phyloP scores from a whole-genome alignment of 2,797 vertebrate genomes.

The Spinibarbus caldwelli region DNA sequence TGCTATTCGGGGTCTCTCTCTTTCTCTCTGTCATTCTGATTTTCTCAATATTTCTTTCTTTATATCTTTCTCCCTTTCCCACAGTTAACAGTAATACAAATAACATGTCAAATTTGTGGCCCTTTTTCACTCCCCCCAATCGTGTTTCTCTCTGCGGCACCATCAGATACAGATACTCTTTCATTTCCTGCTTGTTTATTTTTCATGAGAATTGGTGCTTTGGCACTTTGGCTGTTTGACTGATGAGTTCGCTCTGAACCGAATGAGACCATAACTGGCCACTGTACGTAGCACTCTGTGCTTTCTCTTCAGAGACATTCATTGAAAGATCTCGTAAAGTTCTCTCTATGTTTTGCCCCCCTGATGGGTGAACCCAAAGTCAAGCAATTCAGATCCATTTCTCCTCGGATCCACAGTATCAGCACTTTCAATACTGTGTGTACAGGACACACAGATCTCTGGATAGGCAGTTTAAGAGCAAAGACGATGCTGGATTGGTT shows the following conservation, averaged over 20 bases:
- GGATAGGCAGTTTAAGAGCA: background rate
- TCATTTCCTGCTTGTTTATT: slow-evolving; percentile 38
- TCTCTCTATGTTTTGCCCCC: background rate
- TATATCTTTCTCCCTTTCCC: background rate
- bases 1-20: background rate
- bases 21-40: background rate
- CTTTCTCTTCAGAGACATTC: slow-evolving; percentile 13
- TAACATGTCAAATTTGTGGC: slow-evolving; percentile 9
- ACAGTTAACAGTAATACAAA: background rate
- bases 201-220: slow-evolving; percentile 30
- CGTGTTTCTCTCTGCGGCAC: background rate
- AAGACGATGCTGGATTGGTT: background rate
- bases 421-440: slow-evolving; percentile 10
- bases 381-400: slow-evolving; percentile 26
- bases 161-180: slow-evolving; percentile 13
- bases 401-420: slow-evolving; percentile 21
- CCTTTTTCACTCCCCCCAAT: background rate
- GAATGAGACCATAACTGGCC: slow-evolving; percentile 9
- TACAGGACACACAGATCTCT: background rate
- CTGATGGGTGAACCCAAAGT: background rate
- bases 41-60: background rate
- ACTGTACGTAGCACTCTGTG: slow-evolving; percentile 9
- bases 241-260: slow-evolving; percentile 1
- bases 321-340: slow-evolving; percentile 19
- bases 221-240: slow-evolving; percentile 12